Base-by-base conservation (phyloP, 1,140 invertebrate species). In the Drosophila bocki region DNA sequence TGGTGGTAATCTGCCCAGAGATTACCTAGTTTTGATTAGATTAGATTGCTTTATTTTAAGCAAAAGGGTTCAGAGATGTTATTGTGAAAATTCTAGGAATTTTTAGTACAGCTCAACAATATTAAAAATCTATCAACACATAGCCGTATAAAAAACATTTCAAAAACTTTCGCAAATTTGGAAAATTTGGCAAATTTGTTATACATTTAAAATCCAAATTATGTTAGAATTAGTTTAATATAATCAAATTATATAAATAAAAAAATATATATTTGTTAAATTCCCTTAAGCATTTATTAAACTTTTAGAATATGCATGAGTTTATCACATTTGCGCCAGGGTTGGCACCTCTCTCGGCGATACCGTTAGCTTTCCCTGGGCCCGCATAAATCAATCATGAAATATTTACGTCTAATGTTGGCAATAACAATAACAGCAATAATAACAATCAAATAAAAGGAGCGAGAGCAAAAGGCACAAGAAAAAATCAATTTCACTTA, bases 401-500 rank as follows among this genome's bases (percentile, higher is more conserved):
- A 75, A 75, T 75, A 75, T 75, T 75, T 62, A 65, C 35, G 53
- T 48, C 42, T 60, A 56, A 75, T 45, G 51, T 22, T 51, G 61
- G 19, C 70, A 22, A 64, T 53, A 75, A 65, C 59, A 75, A 65
- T 63, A 71, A 71, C 62, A 71, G 54, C 51, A 75, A 75, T 42
- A 75, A 64, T 75, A 75, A 70, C 56, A 78, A 44, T 54, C 56
- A 42, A 53, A 33, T 50, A 29, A 59, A 59, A 19, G 51, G 15
- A 33, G 35, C 29, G 61, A 37, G 60, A 45, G 50, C 33, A 26
- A 57, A 37, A 60, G 57, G 37, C 13, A 39, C 32, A 29, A 39
- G 42, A 15, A 51, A 87, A 87, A 84, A 88, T 87, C 84, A 88
- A 87, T 83, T 87, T 84, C 64, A 87, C 84, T 88, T 90, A 88